These are phyloP conservation scores for Rhizoglyphus robini DNA, from an alignment of 1,140 invertebrate species.

Conservation along the genomic window DNA sequence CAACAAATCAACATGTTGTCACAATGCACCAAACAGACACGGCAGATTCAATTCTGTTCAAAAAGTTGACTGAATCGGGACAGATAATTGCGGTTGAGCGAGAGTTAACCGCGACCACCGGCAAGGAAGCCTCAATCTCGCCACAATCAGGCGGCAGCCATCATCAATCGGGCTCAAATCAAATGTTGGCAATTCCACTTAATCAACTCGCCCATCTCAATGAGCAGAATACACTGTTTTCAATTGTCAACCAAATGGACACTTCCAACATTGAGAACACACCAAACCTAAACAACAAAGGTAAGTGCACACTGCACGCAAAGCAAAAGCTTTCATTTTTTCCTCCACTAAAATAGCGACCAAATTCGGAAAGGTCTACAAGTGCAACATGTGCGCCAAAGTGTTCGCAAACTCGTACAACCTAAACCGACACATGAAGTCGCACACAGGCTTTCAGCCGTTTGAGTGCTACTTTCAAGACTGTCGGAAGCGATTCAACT, in stretches of 20 bases:
- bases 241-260: neutral
- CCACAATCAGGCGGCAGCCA: neutral
- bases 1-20: neutral
- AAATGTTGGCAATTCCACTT: neutral
- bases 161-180: neutral
- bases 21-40: neutral
- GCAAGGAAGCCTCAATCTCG: neutral
- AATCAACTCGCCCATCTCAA: neutral
- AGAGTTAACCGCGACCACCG: too few relatives aligned
- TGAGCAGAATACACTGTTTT: neutral
- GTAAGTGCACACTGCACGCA: neutral
- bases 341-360: neutral
- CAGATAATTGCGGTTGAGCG: neutral
- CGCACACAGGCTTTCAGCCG: conserved; percentile 8
- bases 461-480: neutral
- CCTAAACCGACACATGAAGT: conserved; percentile 3
- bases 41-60: conserved; percentile 9
- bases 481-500: conserved; percentile 26
- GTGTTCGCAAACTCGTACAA: conserved; percentile 6
- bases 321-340: neutral
- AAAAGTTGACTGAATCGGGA: conserved; percentile 5
- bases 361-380: neutral
- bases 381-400: neutral
- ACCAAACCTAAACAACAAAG: neutral
- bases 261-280: neutral